Conservation (phyloP, 2,797 vertebrate species). For the Perdix hodgsoniae region DNA sequence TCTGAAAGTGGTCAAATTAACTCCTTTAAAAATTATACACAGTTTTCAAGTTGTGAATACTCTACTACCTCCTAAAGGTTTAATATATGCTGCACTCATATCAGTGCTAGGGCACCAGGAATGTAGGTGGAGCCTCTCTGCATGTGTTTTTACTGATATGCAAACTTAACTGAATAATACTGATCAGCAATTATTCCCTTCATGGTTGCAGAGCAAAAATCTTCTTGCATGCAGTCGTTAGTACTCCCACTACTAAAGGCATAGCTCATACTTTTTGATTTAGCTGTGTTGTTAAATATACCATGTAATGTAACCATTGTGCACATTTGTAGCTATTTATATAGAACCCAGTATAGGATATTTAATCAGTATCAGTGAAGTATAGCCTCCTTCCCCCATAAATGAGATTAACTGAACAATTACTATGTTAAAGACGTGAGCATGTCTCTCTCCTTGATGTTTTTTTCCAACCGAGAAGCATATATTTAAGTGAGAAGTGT, state of each 20-base stretch:
- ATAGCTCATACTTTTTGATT: slow-evolving; percentile 48
- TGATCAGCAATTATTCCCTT: slow-evolving; percentile 76
- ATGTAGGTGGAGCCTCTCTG: slow-evolving; percentile 42
- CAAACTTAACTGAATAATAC: slow-evolving; percentile 65
- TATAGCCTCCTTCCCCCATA: slow-evolving; percentile 59
- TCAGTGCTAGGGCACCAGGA: slow-evolving; percentile 45
- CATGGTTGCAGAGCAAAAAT: slow-evolving; percentile 74
- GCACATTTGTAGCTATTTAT: slow-evolving; percentile 68
- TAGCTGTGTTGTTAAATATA: slow-evolving; percentile 74
- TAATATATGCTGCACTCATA: slow-evolving; percentile 50
- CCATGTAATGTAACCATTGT: slow-evolving; percentile 72
- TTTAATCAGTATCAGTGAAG: slow-evolving; percentile 67
- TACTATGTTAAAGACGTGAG: slow-evolving; percentile 58
- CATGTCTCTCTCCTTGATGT: slow-evolving; percentile 8
- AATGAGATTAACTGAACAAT: slow-evolving; percentile 71
- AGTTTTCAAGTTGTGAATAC: slow-evolving; percentile 2
- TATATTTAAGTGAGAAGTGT: not conserved
- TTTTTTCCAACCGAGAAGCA: slow-evolving; percentile 57
- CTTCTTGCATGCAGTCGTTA: slow-evolving; percentile 56
- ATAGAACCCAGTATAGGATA: slow-evolving; percentile 46
- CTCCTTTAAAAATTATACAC: not conserved
- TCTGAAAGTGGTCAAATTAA: slow-evolving; percentile 7
- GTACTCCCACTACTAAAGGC: slow-evolving; percentile 50
- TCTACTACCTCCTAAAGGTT: slow-evolving; percentile 38
- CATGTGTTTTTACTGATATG: slow-evolving; percentile 74